phyloP scores from a whole-genome alignment of 2,113 vertebrate genomes.

The Tragelaphus scriptus region DNA sequence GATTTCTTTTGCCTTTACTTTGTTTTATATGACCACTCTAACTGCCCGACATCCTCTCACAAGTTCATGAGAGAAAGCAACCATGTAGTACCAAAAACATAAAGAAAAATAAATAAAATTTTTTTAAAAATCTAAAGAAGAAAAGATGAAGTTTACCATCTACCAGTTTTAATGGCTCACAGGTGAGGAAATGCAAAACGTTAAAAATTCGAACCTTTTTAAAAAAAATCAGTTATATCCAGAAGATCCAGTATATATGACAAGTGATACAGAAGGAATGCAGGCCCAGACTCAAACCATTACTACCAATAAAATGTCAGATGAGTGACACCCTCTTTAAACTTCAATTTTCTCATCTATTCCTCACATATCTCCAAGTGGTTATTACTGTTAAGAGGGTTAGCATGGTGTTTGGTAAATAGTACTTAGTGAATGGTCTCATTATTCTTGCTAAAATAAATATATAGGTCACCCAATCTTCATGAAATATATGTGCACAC shows the following conservation, averaged over 20 bases:
- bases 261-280: neutral
- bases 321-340: neutral
- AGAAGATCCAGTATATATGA: neutral
- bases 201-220: neutral
- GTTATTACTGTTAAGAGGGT: neutral
- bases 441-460: neutral
- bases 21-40: neutral
- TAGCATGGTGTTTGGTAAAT: neutral
- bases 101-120: neutral
- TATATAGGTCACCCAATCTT: neutral
- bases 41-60: neutral
- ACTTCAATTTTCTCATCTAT: neutral
- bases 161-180: neutral
- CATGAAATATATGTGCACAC: neutral
- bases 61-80: neutral
- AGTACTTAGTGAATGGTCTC: neutral
- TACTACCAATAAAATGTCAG: neutral
- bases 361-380: neutral
- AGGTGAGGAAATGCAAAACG: neutral
- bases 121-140: neutral
- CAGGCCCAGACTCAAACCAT: neutral
- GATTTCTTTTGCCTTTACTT: neutral
- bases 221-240: neutral
- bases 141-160: neutral
- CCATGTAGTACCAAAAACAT: neutral